Conservation (phyloP, 2,797 vertebrate species). For the Hephaestus fuliginosus region DNA sequence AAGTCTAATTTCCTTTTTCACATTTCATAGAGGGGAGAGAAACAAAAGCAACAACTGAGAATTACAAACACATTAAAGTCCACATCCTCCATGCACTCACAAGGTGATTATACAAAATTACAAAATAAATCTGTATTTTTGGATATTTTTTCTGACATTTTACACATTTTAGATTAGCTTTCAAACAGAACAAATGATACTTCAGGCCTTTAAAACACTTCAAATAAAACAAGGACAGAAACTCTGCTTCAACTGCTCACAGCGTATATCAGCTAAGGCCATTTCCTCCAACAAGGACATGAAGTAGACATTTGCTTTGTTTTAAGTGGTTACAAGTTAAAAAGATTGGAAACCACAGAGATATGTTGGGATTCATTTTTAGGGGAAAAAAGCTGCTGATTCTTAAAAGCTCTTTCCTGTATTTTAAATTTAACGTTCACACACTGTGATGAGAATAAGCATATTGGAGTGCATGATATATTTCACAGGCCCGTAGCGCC, state of each 20-base stretch:
- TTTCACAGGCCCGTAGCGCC: conserved; percentile 21
- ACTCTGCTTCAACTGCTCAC: background rate
- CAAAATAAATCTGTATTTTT: too few relatives aligned
- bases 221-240: background rate
- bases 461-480: background rate
- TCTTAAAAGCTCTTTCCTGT: background rate
- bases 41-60: background rate
- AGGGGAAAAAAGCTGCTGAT: background rate
- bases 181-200: background rate
- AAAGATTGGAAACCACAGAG: background rate
- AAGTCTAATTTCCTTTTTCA: background rate
- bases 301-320: background rate
- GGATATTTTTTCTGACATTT: background rate
- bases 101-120: background rate
- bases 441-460: background rate
- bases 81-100: background rate
- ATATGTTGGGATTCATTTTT: background rate
- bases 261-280: background rate
- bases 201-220: background rate
- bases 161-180: too few relatives aligned
- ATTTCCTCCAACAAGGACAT: background rate
- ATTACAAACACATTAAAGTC: background rate
- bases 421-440: background rate
- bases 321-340: background rate
- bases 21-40: background rate